Evolutionary conservation across 2,888 invertebrate genomes (phyloP).

Genomic region (Ormyrus pomaceus): DNA sequence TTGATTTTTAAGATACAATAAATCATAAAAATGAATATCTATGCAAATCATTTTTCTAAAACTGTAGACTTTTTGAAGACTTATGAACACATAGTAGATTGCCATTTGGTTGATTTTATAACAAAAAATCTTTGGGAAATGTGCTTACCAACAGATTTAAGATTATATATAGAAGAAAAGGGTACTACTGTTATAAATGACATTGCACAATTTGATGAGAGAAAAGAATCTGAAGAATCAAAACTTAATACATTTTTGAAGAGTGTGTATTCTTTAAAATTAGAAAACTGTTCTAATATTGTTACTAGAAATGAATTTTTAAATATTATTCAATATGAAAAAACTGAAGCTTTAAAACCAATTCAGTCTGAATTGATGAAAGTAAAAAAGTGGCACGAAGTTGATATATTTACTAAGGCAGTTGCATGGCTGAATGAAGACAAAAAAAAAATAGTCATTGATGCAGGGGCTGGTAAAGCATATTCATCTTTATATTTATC

Average conservation of each 20-base stretch:
- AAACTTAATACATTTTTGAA: conserved; percentile 61
- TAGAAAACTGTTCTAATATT: conserved; percentile 62
- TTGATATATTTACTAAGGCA: conserved; percentile 64
- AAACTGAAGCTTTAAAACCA: conserved; percentile 65
- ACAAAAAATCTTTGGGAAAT: conserved; percentile 82
- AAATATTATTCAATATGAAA: conserved; percentile 73
- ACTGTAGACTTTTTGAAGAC: conserved; percentile 80
- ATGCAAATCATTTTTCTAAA: conserved; percentile 68
- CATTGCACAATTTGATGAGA: conserved; percentile 41
- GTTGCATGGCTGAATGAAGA: conserved; percentile 60
- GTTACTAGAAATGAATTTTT: conserved; percentile 62
- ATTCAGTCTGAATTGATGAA: conserved; percentile 82
- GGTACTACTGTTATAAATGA: conserved; percentile 16
- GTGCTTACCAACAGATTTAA: conserved; percentile 79
- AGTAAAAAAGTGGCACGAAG: conserved; percentile 88
- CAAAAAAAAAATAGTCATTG: conserved; percentile 76
- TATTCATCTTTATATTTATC: conserved; percentile 84
- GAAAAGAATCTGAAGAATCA: conserved; percentile 41
- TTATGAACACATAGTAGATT: conserved; percentile 81
- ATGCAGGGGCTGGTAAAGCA: conserved; percentile 94
- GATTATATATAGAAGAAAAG: conserved; percentile 75
- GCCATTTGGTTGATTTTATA: conserved; percentile 87
- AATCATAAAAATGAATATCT: conserved; percentile 60
- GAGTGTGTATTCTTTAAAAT: conserved; percentile 62
- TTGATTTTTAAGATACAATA: conserved; percentile 78